Conservation (phyloP, 2,797 vertebrate genomes). For the Eospalax fontanierii region DNA sequence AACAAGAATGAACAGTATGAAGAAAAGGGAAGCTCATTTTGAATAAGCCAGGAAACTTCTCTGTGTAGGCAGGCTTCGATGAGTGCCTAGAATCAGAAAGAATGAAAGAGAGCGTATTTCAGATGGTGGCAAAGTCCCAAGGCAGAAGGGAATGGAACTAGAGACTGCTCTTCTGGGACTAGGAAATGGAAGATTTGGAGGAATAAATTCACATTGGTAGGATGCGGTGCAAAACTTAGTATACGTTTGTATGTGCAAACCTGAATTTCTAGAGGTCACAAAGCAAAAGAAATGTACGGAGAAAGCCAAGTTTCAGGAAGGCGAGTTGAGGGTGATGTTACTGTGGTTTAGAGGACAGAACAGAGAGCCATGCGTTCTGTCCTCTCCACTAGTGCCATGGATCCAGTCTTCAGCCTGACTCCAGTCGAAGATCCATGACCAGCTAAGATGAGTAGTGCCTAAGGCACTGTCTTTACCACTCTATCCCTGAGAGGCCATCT, state of each 20-base stretch:
- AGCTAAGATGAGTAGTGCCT: neutral
- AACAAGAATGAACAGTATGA: neutral
- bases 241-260: neutral
- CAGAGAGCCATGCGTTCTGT: neutral
- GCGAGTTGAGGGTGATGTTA: neutral
- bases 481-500: neutral
- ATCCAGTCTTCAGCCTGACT: neutral
- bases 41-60: neutral
- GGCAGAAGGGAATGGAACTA: neutral
- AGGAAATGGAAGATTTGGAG: neutral
- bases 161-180: neutral
- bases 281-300: neutral
- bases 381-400: neutral
- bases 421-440: neutral
- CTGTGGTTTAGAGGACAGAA: neutral
- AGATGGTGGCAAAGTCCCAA: neutral
- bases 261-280: neutral
- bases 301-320: conserved; percentile 4
- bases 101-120: neutral
- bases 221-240: neutral
- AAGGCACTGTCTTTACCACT: neutral
- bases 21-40: neutral
- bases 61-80: neutral
- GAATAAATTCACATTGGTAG: neutral
- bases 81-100: neutral